Percentiles rank a stretch among this genome's conserved stretches.
Evolutionary conservation across 2,797 vertebrate genomes (phyloP).

Genomic region (Schizopygopsis malacanthus): DNA sequence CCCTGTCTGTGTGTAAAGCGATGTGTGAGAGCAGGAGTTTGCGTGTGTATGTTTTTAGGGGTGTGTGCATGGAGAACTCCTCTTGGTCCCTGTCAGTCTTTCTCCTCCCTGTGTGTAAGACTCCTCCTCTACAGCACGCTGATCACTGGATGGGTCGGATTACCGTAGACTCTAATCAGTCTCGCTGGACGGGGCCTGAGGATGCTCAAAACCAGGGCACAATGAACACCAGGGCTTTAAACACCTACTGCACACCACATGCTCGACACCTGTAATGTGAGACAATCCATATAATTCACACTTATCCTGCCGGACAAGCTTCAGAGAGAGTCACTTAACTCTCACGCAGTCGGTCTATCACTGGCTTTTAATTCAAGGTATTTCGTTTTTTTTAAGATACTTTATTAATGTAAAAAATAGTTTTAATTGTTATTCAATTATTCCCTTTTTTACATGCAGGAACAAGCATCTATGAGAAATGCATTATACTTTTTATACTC

Average conservation of each 20-base stretch:
- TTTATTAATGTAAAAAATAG: background rate
- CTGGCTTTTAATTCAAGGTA: background rate
- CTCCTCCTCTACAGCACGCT: constrained; percentile 57
- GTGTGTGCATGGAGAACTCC: constrained; percentile 25
- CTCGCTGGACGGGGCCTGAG: background rate
- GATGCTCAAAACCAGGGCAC: constrained; percentile 28
- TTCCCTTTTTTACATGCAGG: background rate
- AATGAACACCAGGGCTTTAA: constrained; percentile 19
- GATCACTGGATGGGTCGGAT: constrained; percentile 60
- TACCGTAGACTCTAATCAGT: constrained; percentile 58
- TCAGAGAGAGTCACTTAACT: background rate
- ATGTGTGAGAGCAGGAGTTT: constrained; percentile 46
- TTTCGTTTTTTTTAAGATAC: background rate
- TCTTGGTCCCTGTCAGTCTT: constrained; percentile 39
- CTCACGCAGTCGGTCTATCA: background rate
- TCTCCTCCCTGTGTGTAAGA: constrained; percentile 54
- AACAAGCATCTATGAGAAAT: background rate
- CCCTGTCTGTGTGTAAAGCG: constrained; percentile 39
- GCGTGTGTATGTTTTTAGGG: constrained; percentile 48
- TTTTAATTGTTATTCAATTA: background rate
- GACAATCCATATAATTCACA: background rate
- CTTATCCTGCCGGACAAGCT: background rate
- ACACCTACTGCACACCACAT: constrained; percentile 8
- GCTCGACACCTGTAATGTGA: background rate
- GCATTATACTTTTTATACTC: background rate